These are phyloP conservation scores for Hoplodrina blanda DNA, from an alignment of 2,888 invertebrate genomes.

Conservation along the genomic window DNA sequence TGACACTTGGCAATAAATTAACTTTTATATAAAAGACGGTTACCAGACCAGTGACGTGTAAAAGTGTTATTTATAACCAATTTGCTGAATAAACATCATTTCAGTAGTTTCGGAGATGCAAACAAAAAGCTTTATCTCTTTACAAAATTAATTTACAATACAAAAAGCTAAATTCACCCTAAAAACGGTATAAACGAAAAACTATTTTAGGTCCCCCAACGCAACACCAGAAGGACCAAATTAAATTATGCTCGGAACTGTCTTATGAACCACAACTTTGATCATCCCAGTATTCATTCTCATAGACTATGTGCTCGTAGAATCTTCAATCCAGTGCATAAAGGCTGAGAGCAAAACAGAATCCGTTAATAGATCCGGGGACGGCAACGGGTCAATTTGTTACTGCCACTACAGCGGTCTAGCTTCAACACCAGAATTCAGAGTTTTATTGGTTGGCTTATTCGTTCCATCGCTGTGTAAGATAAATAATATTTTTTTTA, in stretches of 20 bases:
- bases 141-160: no score
- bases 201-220: background rate
- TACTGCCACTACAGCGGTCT: constrained; percentile 50
- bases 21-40: no score
- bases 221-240: background rate
- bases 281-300: constrained; percentile 3
- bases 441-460: constrained; percentile 41
- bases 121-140: no score
- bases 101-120: no score
- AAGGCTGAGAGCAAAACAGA: constrained; percentile 45
- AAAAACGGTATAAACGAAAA: background rate
- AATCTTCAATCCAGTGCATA: constrained; percentile 24
- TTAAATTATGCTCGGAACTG: no score
- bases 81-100: no score
- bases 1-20: no score
- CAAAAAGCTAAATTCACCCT: background rate
- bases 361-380: constrained; percentile 48
- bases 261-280: constrained; percentile 12
- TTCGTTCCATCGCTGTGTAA: constrained; percentile 27
- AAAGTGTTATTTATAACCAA: no score
- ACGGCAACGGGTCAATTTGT: constrained; percentile 58
- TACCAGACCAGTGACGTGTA: no score
- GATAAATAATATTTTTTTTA: constrained; percentile 51
- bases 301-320: constrained; percentile 2
- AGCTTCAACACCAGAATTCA: constrained; percentile 55